A percentile compares a stretch with the other conserved stretches of the same genome.
phyloP scores from a whole-genome alignment of 2,888 invertebrate species.

The Hirtodrosophila trivittata region DNA sequence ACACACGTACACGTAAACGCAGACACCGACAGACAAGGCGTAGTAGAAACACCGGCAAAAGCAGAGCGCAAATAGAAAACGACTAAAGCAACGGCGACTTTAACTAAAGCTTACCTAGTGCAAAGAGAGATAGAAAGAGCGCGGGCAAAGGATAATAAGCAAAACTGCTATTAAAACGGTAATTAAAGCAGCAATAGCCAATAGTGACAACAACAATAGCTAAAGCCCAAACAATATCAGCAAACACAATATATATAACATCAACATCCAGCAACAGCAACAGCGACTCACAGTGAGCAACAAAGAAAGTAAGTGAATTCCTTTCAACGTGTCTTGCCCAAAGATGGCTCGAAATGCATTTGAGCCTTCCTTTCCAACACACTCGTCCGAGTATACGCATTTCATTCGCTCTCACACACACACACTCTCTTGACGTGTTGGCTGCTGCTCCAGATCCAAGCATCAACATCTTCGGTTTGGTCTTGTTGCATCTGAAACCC shows the following conservation, averaged over 20 bases:
- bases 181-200: slow-evolving; percentile 36
- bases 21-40: slow-evolving; percentile 33
- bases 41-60: slow-evolving; percentile 68
- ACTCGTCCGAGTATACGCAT: slow-evolving; percentile 3
- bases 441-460: slow-evolving; percentile 68
- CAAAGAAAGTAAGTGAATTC: slow-evolving; percentile 75
- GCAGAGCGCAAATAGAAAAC: slow-evolving; percentile 48
- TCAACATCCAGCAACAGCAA: slow-evolving; percentile 16
- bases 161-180: slow-evolving; percentile 49
- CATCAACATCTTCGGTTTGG: slow-evolving; percentile 47
- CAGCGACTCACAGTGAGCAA: slow-evolving; percentile 40
- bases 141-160: slow-evolving; percentile 50
- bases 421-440: slow-evolving; percentile 9
- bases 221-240: slow-evolving; percentile 3
- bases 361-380: slow-evolving; percentile 12
- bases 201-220: slow-evolving; percentile 14
- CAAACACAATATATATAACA: slow-evolving; percentile 18
- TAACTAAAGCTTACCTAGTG: slow-evolving; percentile 31
- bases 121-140: slow-evolving; percentile 5
- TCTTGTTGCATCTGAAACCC: slow-evolving; percentile 19
- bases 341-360: slow-evolving; percentile 57
- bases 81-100: slow-evolving; percentile 29
- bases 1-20: slow-evolving; percentile 6
- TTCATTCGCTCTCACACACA: slow-evolving; percentile 15
- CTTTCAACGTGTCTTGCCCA: slow-evolving; percentile 64